phyloP scores from a whole-genome alignment of 2,888 invertebrate genomes.

The Masnerella sp. region DNA sequence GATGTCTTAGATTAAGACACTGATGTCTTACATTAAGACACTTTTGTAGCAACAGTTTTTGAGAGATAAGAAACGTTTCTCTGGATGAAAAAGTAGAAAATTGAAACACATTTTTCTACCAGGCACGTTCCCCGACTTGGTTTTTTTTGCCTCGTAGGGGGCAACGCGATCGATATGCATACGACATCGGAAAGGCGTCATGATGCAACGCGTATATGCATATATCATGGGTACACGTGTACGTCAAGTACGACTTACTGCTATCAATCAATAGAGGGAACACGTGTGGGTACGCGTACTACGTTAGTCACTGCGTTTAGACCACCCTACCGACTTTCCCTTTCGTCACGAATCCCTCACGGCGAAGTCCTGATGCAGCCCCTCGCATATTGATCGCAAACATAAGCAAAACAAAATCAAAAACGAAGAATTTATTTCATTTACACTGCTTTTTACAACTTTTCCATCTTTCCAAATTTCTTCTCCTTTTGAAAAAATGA shows the following conservation, averaged over 20 bases:
- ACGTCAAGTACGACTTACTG: conserved; percentile 49
- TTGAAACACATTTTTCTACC: no score
- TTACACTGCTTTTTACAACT: background rate
- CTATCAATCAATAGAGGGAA: conserved; percentile 55
- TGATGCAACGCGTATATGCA: conserved; percentile 47
- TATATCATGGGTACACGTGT: conserved; percentile 51
- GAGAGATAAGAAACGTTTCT: no score
- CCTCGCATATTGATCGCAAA: conserved; percentile 56
- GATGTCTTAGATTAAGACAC: no score
- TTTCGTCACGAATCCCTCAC: conserved; percentile 54
- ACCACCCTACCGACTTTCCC: conserved; percentile 56
- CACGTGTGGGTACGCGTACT: conserved; percentile 57
- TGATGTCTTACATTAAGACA: no score
- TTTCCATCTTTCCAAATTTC: background rate
- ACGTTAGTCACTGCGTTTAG: conserved; percentile 55
- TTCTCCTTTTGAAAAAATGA: no score
- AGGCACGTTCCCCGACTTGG: background rate
- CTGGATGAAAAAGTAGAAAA: no score
- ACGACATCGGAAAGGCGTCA: conserved; percentile 50
- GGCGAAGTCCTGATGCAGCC: conserved; percentile 49
- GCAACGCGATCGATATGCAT: conserved; percentile 49
- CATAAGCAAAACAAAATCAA: conserved; percentile 51
- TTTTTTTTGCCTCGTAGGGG: conserved; percentile 18
- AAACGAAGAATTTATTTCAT: conserved; percentile 10
- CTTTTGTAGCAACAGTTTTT: no score